A percentile compares a stretch with the other conserved stretches of the same genome.
These are phyloP conservation scores for Polypterus senegalus DNA, from an alignment of 2,113 vertebrate species.

Conservation along the genomic window DNA sequence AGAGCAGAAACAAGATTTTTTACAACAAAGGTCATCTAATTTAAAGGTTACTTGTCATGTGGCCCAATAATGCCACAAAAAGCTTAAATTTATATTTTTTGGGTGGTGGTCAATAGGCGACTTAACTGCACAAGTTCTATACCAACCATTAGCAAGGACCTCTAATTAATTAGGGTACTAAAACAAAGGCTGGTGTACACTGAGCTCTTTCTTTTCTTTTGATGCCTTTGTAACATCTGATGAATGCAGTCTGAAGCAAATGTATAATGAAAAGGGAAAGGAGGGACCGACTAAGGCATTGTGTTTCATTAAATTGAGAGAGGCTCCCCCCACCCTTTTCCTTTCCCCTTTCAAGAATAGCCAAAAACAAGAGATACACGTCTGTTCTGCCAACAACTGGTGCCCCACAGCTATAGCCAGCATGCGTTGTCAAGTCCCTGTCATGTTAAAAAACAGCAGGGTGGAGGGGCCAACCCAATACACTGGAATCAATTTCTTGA, in stretches of 20 bases:
- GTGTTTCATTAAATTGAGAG: constrained; percentile 24
- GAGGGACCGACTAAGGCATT: constrained; percentile 25
- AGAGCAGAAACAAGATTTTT: too few relatives aligned
- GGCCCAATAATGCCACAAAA: too few relatives aligned
- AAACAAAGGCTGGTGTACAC: constrained; percentile 21
- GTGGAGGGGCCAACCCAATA: constrained; percentile 8
- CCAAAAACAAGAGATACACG: constrained; percentile 28
- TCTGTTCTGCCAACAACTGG: constrained; percentile 22
- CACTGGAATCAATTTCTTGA: background rate
- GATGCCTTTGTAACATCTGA: constrained; percentile 4
- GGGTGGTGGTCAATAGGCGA: constrained; percentile 14
- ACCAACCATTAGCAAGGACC: constrained; percentile 20
- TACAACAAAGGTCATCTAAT: too few relatives aligned
- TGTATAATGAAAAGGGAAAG: constrained; percentile 16
- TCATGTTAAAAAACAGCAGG: constrained; percentile 15
- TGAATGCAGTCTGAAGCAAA: constrained; percentile 13
- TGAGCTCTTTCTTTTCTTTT: constrained; percentile 3
- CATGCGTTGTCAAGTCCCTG: constrained; percentile 29
- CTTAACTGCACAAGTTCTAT: constrained; percentile 18
- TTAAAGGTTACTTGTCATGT: too few relatives aligned
- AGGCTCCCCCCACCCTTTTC: constrained; percentile 9
- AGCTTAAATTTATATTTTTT: too few relatives aligned
- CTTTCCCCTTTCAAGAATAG: constrained; percentile 9
- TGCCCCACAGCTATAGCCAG: constrained; percentile 27
- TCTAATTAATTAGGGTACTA: constrained; percentile 27